Evolutionary conservation across 2,113 vertebrate genomes (phyloP).

Genomic region (Columba livia): DNA sequence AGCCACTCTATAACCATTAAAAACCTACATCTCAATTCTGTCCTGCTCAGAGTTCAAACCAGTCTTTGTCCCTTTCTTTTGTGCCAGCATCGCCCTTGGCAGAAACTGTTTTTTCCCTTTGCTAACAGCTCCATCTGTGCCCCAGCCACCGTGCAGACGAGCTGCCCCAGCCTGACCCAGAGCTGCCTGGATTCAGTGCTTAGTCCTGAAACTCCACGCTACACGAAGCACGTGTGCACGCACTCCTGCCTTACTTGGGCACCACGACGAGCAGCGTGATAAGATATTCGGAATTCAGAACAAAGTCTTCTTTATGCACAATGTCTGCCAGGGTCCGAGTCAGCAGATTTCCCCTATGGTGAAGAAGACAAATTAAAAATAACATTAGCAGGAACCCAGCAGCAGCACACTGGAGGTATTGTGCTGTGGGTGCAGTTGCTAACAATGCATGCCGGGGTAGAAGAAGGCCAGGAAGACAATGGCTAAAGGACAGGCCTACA

Average conservation of each 20-base stretch:
- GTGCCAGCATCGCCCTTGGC: not conserved
- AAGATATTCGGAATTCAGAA: conserved; percentile 92
- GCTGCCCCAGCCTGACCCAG: not conserved
- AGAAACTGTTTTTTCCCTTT: not conserved
- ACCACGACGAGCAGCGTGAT: conserved; percentile 91
- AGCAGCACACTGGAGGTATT: not conserved
- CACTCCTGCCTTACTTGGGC: conserved; percentile 80
- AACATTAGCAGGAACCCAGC: not conserved
- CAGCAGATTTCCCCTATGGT: conserved; percentile 83
- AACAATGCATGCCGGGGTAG: not conserved
- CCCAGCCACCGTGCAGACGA: not conserved
- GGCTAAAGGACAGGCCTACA: not conserved
- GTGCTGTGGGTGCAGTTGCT: not conserved
- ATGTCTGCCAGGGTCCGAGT: conserved; percentile 85
- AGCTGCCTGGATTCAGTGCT: accelerated
- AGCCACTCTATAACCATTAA: not conserved
- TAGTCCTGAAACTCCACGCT: not conserved
- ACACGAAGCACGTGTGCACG: accelerated
- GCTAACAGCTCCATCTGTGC: not conserved
- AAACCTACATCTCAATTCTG: not conserved
- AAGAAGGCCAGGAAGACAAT: not conserved
- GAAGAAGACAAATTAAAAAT: not conserved
- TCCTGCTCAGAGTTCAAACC: not conserved
- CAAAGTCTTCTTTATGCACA: conserved; percentile 90
- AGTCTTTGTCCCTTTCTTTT: not conserved